These are phyloP conservation scores for Meteorus sp. DNA, from an alignment of 1,140 invertebrate species.

Conservation along the genomic window DNA sequence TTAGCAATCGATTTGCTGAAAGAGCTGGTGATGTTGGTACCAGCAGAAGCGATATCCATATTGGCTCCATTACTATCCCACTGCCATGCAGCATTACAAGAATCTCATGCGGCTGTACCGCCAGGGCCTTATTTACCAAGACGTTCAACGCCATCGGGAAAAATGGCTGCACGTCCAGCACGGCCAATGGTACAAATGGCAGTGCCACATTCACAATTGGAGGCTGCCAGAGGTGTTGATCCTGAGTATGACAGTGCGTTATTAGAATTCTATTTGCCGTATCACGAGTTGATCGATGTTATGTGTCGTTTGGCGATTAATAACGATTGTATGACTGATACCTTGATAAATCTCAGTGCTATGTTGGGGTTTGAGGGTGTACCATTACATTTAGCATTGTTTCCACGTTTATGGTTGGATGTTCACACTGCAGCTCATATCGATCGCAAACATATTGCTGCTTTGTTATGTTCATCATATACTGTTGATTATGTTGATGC, in stretches of 20 bases:
- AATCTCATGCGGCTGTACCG: slow-evolving; percentile 71
- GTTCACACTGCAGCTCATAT: slow-evolving; percentile 76
- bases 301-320: slow-evolving; percentile 87
- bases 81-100: slow-evolving; percentile 80
- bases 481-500: slow-evolving; percentile 84
- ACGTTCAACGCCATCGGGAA: slow-evolving; percentile 63
- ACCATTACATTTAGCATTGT: slow-evolving; percentile 78
- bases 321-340: slow-evolving; percentile 76
- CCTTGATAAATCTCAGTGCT: slow-evolving; percentile 77
- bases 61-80: slow-evolving; percentile 82
- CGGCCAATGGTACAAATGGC: slow-evolving; percentile 88
- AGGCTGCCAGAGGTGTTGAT: slow-evolving; percentile 72
- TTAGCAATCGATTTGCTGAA: slow-evolving; percentile 81
- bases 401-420: slow-evolving; percentile 84
- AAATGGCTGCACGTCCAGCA: slow-evolving; percentile 67
- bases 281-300: slow-evolving; percentile 83
- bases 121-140: slow-evolving; percentile 75
- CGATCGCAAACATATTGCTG: slow-evolving; percentile 75
- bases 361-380: slow-evolving; percentile 86
- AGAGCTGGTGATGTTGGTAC: slow-evolving; percentile 81
- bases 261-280: slow-evolving; percentile 77
- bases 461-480: slow-evolving; percentile 76
- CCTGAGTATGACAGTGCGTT: slow-evolving; percentile 78
- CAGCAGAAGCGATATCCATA: slow-evolving; percentile 77
- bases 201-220: slow-evolving; percentile 74